Evolutionary conservation across 2,113 vertebrate species (phyloP).

Genomic region (Ciconia maguari): DNA sequence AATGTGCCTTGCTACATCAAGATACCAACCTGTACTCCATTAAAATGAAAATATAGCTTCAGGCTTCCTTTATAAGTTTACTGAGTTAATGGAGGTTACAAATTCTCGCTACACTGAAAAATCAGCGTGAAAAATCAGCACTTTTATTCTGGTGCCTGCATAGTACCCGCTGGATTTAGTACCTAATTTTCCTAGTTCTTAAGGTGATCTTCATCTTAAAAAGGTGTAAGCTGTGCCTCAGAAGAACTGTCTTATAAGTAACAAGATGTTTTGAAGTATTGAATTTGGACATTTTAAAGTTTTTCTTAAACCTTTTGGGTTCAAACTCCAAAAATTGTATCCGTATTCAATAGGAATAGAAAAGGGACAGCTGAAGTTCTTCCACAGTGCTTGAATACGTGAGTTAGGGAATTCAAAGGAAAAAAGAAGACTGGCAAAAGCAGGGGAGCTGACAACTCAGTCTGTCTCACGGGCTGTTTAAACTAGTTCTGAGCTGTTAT

Average conservation of each 20-base stretch:
- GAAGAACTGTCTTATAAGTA: neutral
- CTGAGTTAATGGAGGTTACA: neutral
- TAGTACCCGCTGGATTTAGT: neutral
- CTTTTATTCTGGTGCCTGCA: neutral
- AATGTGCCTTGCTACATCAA: neutral
- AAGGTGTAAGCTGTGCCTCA: neutral
- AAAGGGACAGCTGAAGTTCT: neutral
- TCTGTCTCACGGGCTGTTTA: neutral
- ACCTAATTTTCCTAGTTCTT: neutral
- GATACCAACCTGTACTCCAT: neutral
- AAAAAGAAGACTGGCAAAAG: neutral
- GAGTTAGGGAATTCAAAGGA: neutral
- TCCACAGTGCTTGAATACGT: neutral
- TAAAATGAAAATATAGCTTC: neutral
- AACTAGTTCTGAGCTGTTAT: neutral
- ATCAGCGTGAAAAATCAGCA: neutral
- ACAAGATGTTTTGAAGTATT: neutral
- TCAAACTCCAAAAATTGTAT: neutral
- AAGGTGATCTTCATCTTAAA: neutral
- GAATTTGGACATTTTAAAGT: neutral
- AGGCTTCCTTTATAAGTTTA: neutral
- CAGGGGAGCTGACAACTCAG: neutral
- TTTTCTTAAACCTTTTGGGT: neutral
- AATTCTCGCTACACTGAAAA: constrained; percentile 13
- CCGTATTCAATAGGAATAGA: neutral